Conservation (phyloP, 2,888 invertebrate species). For the Andricus curvator region DNA sequence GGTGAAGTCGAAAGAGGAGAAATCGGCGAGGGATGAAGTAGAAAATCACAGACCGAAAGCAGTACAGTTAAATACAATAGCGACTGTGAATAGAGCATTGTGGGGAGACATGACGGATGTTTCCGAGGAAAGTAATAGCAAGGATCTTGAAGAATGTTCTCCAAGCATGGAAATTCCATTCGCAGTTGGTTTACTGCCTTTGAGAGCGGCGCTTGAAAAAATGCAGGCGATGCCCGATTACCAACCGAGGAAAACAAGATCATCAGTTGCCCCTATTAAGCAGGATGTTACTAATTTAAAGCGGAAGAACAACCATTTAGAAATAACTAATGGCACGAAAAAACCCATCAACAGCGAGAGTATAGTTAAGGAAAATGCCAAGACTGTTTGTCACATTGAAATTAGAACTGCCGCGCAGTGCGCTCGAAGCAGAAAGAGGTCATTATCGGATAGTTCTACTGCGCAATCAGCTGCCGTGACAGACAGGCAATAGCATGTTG, state of each 20-base stretch:
- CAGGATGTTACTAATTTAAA: slow-evolving; percentile 61
- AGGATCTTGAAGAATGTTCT: slow-evolving; percentile 61
- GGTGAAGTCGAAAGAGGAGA: slow-evolving; percentile 25
- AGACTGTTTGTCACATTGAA: slow-evolving; percentile 73
- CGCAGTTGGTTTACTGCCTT: slow-evolving; percentile 76
- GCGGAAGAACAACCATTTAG: slow-evolving; percentile 54
- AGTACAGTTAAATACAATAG: slow-evolving; percentile 63
- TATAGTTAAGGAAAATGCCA: slow-evolving; percentile 58
- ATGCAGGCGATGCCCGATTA: slow-evolving; percentile 77
- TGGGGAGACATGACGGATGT: slow-evolving; percentile 77
- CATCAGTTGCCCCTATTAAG: slow-evolving; percentile 71
- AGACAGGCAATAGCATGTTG: slow-evolving; percentile 45
- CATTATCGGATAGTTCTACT: slow-evolving; percentile 40
- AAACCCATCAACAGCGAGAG: slow-evolving; percentile 44
- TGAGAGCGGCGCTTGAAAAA: slow-evolving; percentile 75
- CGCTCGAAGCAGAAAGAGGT: slow-evolving; percentile 46
- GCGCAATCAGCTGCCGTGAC: slow-evolving; percentile 45
- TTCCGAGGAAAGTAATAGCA: slow-evolving; percentile 58
- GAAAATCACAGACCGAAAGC: slow-evolving; percentile 20
- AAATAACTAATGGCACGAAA: slow-evolving; percentile 45
- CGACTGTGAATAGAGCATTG: slow-evolving; percentile 72
- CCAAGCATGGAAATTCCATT: slow-evolving; percentile 77
- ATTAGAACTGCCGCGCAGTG: slow-evolving; percentile 68
- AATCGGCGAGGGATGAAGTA: background rate
- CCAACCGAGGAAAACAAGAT: slow-evolving; percentile 77